Conservation (phyloP, 2,113 vertebrate species). For the Xiphias gladius region DNA sequence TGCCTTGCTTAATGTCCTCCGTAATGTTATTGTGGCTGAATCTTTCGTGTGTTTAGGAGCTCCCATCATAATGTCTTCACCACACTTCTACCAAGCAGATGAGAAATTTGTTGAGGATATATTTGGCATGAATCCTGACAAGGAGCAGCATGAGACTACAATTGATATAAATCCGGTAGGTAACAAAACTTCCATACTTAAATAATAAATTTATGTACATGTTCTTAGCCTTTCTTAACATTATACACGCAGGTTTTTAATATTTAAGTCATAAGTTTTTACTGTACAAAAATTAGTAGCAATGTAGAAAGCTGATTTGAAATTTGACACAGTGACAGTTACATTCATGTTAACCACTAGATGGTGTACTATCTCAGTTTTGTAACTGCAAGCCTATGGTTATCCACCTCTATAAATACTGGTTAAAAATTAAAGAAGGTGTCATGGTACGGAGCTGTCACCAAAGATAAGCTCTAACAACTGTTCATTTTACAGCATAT, state of each 20-base stretch:
- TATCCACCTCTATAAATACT: background rate
- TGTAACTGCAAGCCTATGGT: background rate
- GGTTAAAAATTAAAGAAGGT: constrained; percentile 57
- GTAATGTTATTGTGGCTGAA: background rate
- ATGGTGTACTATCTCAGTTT: constrained; percentile 27
- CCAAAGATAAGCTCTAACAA: constrained; percentile 57
- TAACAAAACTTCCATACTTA: background rate
- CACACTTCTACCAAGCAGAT: constrained; percentile 96
- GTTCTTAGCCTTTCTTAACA: background rate
- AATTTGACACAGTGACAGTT: background rate
- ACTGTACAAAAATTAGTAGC: background rate
- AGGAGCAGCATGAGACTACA: constrained; percentile 89
- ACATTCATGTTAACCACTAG: constrained; percentile 45
- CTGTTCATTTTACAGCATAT: constrained; percentile 61
- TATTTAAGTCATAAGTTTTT: background rate
- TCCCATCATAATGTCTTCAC: constrained; percentile 94
- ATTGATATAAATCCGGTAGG: constrained; percentile 94
- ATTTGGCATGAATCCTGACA: constrained; percentile 89
- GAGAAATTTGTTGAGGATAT: constrained; percentile 86
- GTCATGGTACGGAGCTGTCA: constrained; percentile 46
- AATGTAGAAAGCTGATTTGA: background rate
- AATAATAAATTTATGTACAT: background rate
- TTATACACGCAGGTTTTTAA: background rate
- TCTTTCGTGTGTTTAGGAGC: constrained; percentile 84
- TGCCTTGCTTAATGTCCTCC: background rate